Percentiles rank a stretch among this genome's conserved stretches.
phyloP scores from a whole-genome alignment of 2,888 invertebrate genomes.

The Nipponacmea schrenckii region DNA sequence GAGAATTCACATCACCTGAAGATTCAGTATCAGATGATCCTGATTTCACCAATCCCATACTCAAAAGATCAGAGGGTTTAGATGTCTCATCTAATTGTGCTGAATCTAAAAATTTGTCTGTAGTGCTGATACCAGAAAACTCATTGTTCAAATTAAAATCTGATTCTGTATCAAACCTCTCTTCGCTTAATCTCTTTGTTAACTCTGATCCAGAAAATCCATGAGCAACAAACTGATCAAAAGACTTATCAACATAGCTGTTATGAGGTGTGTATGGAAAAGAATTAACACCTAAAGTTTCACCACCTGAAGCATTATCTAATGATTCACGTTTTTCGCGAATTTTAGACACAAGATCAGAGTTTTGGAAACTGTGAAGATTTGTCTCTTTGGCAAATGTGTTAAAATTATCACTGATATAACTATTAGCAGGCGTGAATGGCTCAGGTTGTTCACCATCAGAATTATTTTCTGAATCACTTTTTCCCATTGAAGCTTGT shows the following conservation, averaged over 20 bases:
- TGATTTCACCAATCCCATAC: neutral
- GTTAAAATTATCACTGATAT: slow-evolving; percentile 30
- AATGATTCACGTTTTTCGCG: slow-evolving; percentile 59
- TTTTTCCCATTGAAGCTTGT: slow-evolving; percentile 57
- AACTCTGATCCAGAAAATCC: neutral
- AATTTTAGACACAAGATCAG: slow-evolving; percentile 67
- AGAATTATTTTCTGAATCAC: slow-evolving; percentile 8
- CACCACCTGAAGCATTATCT: slow-evolving; percentile 23
- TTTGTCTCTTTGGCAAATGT: slow-evolving; percentile 31
- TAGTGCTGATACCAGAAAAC: neutral
- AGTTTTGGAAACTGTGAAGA: slow-evolving; percentile 66
- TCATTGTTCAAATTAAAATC: neutral
- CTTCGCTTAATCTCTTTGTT: neutral
- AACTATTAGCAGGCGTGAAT: slow-evolving; percentile 54
- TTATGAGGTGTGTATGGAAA: slow-evolving; percentile 68
- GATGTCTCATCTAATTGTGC: neutral
- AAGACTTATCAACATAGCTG: slow-evolving; percentile 60
- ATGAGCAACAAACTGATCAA: slow-evolving; percentile 4
- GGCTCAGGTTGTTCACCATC: slow-evolving; percentile 29
- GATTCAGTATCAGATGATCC: slow-evolving; percentile 2
- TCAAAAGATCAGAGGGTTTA: neutral
- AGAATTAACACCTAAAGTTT: slow-evolving; percentile 19
- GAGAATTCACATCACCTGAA: neutral
- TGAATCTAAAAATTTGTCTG: neutral
- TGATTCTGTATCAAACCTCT: neutral